phyloP scores from a whole-genome alignment of 2,797 vertebrate species.

The Schizothorax lantsangensis region DNA sequence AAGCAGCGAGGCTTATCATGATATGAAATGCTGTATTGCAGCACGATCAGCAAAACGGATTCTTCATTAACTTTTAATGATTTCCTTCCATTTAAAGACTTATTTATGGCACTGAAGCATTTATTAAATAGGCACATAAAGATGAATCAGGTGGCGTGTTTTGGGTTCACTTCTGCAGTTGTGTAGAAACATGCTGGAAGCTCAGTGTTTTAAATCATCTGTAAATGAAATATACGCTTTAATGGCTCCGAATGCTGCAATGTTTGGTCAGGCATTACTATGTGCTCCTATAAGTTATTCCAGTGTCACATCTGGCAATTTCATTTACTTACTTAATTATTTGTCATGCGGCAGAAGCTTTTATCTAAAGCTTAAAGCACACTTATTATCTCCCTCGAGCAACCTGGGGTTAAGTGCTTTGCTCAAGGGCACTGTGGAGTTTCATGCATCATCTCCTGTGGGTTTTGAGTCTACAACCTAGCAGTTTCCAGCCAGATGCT shows the following conservation, averaged over 20 bases:
- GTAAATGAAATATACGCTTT: neutral
- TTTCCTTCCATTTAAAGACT: conserved; percentile 36
- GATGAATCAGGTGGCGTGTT: neutral
- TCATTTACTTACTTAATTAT: conserved; percentile 20
- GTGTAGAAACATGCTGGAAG: neutral
- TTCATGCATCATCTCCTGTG: conserved; percentile 34
- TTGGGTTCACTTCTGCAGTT: neutral
- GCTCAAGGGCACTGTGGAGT: conserved; percentile 11
- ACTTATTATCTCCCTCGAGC: conserved; percentile 5
- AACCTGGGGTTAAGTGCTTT: conserved; percentile 17
- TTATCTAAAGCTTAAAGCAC: conserved; percentile 30
- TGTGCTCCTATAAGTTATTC: neutral
- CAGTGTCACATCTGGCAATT: conserved; percentile 20
- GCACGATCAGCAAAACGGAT: conserved; percentile 20
- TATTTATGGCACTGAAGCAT: conserved; percentile 51
- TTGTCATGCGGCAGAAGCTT: conserved; percentile 27
- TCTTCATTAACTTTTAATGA: conserved; percentile 42
- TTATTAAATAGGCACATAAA: conserved; percentile 42
- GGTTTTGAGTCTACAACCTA: neutral
- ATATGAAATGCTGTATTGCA: conserved; percentile 5
- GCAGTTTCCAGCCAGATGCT: conserved; percentile 3
- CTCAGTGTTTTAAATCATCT: neutral
- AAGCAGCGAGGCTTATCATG: neutral
- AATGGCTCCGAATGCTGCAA: neutral
- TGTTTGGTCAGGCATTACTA: conserved; percentile 25